Evolutionary conservation across 1,140 invertebrate species (phyloP).

Genomic region (Aphelinus certus): DNA sequence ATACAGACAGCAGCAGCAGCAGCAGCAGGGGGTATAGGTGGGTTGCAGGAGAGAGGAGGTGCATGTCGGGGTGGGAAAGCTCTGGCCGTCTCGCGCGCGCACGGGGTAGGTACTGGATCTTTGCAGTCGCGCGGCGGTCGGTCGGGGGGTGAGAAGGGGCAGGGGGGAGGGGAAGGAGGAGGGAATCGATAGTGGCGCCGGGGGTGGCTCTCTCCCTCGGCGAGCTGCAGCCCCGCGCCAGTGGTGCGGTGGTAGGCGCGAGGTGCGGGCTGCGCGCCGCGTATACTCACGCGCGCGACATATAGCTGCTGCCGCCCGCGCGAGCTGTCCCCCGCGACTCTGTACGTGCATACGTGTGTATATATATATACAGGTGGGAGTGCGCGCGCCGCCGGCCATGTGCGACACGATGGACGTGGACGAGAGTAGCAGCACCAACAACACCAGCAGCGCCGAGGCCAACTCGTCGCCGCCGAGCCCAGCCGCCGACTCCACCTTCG

Average conservation of each 20-base stretch:
- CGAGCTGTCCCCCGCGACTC: too few relatives aligned
- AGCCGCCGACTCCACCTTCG: constrained; percentile 60
- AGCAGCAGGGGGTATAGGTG: too few relatives aligned
- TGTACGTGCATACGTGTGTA: too few relatives aligned
- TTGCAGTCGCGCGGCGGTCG: too few relatives aligned
- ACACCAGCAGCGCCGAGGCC: constrained; percentile 47
- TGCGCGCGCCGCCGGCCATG: constrained; percentile 42
- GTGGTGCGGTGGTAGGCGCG: constrained; percentile 7
- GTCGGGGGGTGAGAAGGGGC: too few relatives aligned
- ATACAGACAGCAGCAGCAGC: too few relatives aligned
- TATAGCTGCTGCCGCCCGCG: background rate
- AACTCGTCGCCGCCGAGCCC: constrained; percentile 63
- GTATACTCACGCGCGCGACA: constrained; percentile 6
- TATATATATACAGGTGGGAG: too few relatives aligned
- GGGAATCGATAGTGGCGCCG: background rate
- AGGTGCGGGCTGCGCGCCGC: background rate
- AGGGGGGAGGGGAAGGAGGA: background rate
- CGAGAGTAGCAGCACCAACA: constrained; percentile 60
- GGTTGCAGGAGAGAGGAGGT: too few relatives aligned
- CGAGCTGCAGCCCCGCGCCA: background rate
- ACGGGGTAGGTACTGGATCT: too few relatives aligned
- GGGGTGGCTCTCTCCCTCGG: too few relatives aligned
- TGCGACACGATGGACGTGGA: constrained; percentile 63
- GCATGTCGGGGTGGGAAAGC: too few relatives aligned
- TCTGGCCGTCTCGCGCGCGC: too few relatives aligned